phyloP scores from a whole-genome alignment of 1,140 invertebrate genomes.

The Drosophila melanogaster region DNA sequence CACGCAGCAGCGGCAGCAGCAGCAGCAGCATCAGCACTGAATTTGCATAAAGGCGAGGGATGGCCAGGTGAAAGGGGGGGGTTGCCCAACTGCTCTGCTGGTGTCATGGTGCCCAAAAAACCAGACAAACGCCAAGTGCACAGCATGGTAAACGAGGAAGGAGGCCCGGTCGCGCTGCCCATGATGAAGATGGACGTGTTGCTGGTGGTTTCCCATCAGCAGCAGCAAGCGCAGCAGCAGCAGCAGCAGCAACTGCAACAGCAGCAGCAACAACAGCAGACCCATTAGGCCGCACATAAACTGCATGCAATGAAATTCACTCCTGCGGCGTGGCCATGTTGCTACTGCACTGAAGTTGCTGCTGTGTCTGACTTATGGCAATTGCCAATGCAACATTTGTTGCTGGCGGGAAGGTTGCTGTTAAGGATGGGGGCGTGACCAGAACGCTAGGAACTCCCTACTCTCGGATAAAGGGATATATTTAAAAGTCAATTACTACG shows the following conservation, averaged over 20 bases:
- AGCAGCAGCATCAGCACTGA: slow-evolving; percentile 18
- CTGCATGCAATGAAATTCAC: slow-evolving; percentile 73
- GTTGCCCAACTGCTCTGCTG: slow-evolving; percentile 52
- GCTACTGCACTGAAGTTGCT: slow-evolving; percentile 61
- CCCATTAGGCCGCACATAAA: slow-evolving; percentile 81
- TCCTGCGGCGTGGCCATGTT: slow-evolving; percentile 79
- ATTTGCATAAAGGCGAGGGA: slow-evolving; percentile 77
- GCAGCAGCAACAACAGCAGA: slow-evolving; percentile 53
- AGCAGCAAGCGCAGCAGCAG: slow-evolving; percentile 17
- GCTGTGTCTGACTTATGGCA: slow-evolving; percentile 78
- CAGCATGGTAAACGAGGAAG: slow-evolving; percentile 52
- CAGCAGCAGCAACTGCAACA: slow-evolving; percentile 29
- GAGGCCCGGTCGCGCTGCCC: slow-evolving; percentile 29
- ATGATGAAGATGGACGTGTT: slow-evolving; percentile 82
- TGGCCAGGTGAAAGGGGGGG: slow-evolving; percentile 7
- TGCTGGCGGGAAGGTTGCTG: slow-evolving; percentile 38
- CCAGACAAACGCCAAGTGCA: slow-evolving; percentile 74
- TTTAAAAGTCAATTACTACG: slow-evolving; percentile 14
- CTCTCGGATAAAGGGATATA: neutral
- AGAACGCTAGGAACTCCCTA: neutral
- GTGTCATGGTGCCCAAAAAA: slow-evolving; percentile 79
- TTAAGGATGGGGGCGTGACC: slow-evolving; percentile 48
- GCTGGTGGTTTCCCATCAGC: slow-evolving; percentile 77
- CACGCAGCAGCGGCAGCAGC: slow-evolving; percentile 73
- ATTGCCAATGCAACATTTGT: slow-evolving; percentile 83